Evolutionary conservation across 2,113 vertebrate genomes (phyloP).

Genomic region (Trachemys scripta): DNA sequence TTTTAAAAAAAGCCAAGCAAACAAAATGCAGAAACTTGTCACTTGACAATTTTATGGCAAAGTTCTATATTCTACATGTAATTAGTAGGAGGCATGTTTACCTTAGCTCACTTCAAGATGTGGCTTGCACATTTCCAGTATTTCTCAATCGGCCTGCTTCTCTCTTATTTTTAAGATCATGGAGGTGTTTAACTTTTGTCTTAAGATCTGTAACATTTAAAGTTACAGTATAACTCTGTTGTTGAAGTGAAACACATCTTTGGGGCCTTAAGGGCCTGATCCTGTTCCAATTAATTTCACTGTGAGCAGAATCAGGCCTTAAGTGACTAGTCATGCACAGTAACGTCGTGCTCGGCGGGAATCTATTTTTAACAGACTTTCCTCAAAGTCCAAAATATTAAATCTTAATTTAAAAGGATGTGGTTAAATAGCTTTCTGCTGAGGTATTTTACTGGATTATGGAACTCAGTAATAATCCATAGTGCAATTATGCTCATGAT

Average conservation of each 20-base stretch:
- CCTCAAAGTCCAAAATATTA: neutral
- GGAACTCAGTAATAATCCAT: conserved; percentile 25
- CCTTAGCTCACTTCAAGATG: conserved; percentile 1
- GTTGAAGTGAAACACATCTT: conserved; percentile 2
- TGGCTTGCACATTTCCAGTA: neutral
- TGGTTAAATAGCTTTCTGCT: conserved; percentile 48
- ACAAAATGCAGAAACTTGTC: neutral
- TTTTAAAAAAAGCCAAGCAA: neutral
- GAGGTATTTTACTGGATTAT: conserved; percentile 31
- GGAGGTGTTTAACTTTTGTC: neutral
- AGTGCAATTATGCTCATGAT: conserved; percentile 12
- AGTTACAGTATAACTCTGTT: neutral
- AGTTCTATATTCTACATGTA: neutral
- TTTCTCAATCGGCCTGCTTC: neutral
- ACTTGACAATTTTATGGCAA: neutral
- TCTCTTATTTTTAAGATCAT: neutral
- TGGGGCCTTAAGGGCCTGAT: neutral
- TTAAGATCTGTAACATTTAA: neutral
- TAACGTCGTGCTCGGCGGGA: neutral
- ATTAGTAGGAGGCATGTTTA: neutral
- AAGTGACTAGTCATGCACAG: neutral
- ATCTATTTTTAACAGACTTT: neutral
- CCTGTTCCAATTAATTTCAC: neutral
- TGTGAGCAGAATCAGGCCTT: neutral
- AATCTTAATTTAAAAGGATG: neutral